These are phyloP conservation scores for Temnothorax ravouxi DNA, from an alignment of 2,888 invertebrate species.

Conservation along the genomic window DNA sequence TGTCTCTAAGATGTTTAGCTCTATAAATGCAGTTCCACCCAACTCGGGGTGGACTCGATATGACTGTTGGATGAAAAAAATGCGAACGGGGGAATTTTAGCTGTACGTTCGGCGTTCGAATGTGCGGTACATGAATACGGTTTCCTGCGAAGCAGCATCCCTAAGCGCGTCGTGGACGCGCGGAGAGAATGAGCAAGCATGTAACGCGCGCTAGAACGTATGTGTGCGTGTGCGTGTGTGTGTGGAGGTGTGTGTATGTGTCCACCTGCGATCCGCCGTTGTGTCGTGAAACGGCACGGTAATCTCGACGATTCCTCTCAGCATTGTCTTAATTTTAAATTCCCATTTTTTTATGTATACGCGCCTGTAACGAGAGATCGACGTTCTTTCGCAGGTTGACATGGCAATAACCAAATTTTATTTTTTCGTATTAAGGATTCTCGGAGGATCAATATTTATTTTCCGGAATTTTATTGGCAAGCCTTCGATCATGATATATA, in stretches of 20 bases:
- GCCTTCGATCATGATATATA: background rate
- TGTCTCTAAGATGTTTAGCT: too few relatives aligned
- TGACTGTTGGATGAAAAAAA: background rate
- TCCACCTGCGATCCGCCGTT: slow-evolving; percentile 18
- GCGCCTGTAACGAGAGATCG: background rate
- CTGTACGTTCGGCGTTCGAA: background rate
- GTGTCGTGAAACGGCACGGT: background rate
- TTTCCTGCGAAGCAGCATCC: background rate
- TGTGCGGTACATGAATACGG: background rate
- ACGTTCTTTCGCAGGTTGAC: slow-evolving; percentile 37
- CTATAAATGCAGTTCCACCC: too few relatives aligned
- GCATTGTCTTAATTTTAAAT: background rate
- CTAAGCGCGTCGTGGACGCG: background rate
- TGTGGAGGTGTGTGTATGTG: background rate
- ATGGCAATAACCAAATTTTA: slow-evolving; percentile 42
- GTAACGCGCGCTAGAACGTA: background rate
- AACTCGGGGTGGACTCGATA: background rate
- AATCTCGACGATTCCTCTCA: background rate
- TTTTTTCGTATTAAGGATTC: background rate
- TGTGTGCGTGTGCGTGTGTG: too few relatives aligned
- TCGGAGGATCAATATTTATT: slow-evolving; percentile 32
- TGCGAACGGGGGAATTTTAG: background rate
- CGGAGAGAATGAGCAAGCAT: background rate
- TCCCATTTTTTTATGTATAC: background rate
- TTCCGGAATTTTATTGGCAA: background rate